Conservation (phyloP, 1,140 invertebrate genomes). For the Stegodyphus mimosarum region DNA sequence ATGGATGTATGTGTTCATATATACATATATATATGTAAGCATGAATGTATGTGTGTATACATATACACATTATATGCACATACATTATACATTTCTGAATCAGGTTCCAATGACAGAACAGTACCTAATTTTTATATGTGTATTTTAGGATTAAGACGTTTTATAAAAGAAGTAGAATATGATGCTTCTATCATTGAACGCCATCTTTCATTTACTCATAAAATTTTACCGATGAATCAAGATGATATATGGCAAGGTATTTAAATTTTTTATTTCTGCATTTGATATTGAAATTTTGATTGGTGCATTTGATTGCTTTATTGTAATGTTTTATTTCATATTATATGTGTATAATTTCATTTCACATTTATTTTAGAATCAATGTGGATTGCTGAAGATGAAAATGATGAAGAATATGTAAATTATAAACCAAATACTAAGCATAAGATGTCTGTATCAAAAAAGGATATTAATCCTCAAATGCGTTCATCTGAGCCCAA, state of each 20-base stretch:
- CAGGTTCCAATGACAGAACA: neutral
- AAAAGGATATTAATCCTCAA: constrained; percentile 27
- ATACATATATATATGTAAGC: too few relatives aligned
- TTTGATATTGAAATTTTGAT: too few relatives aligned
- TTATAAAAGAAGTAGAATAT: constrained; percentile 66
- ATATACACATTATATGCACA: too few relatives aligned
- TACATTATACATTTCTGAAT: too few relatives aligned
- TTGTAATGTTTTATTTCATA: neutral
- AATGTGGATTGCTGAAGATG: constrained; percentile 51
- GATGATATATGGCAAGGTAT: constrained; percentile 61
- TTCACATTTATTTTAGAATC: constrained; percentile 25
- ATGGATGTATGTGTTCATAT: too few relatives aligned
- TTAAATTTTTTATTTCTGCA: neutral
- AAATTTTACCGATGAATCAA: constrained; percentile 30
- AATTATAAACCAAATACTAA: neutral
- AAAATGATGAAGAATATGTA: constrained; percentile 37
- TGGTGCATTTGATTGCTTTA: too few relatives aligned
- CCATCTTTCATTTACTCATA: constrained; percentile 42
- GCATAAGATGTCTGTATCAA: constrained; percentile 19
- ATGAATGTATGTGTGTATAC: too few relatives aligned
- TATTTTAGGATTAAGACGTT: constrained; percentile 65
- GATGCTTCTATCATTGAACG: constrained; percentile 66
- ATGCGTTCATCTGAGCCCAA: constrained; percentile 24
- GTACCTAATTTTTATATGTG: neutral
- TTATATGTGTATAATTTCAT: neutral